phyloP scores from a whole-genome alignment of 1,140 invertebrate species.

The Gerris buenoi region DNA sequence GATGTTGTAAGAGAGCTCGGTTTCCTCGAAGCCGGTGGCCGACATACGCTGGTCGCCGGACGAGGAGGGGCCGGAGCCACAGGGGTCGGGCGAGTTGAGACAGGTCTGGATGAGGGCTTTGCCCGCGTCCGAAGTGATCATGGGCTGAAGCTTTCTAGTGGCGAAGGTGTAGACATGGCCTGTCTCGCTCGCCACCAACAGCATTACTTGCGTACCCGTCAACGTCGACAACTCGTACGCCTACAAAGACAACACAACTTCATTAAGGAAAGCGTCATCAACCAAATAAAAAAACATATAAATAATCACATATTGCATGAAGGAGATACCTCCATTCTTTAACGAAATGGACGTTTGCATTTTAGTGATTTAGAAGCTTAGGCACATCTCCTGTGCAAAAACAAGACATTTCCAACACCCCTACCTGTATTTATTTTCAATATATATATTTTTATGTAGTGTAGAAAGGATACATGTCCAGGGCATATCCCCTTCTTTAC shows the following conservation, averaged over 20 bases:
- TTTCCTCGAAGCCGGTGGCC: conserved; percentile 95
- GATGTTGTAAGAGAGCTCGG: conserved; percentile 92
- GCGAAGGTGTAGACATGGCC: conserved; percentile 99
- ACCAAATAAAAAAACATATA: no score
- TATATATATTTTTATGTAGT: no score
- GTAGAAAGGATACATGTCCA: no score
- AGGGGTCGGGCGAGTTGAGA: conserved; percentile 91
- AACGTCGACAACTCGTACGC: conserved; percentile 97
- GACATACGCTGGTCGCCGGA: conserved; percentile 86
- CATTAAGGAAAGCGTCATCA: background rate
- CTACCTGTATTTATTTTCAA: no score
- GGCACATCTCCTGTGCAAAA: no score
- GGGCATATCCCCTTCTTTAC: no score
- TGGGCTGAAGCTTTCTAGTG: conserved; percentile 94
- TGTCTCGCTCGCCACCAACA: conserved; percentile 86
- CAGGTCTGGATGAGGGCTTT: conserved; percentile 98
- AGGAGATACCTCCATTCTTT: no score
- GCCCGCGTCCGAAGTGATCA: conserved; percentile 98
- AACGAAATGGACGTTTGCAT: no score
- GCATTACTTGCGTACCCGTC: conserved; percentile 98
- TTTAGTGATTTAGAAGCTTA: no score
- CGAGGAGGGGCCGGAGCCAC: conserved; percentile 46
- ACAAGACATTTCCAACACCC: no score
- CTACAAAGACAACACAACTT: conserved; percentile 37
- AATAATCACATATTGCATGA: no score